Evolutionary conservation across 2,113 vertebrate genomes (phyloP), one percentile per base, ranked within the genome.

Genomic region (Melanocharis versteri): DNA sequence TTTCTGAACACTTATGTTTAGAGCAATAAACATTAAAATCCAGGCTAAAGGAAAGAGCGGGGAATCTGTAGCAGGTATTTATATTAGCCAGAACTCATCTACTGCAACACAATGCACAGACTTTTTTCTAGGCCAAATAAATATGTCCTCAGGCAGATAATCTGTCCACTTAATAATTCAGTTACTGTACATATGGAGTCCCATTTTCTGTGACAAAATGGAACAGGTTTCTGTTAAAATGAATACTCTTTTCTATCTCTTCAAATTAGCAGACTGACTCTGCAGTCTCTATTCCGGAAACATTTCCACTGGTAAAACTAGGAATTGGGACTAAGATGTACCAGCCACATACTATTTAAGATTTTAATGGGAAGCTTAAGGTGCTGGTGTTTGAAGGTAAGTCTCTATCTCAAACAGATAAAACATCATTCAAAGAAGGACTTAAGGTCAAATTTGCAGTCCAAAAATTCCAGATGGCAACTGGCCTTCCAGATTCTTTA

Each of bases 101-200:
- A 66, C 85, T 90, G 60, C 33, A 90, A 39, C 71, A 81, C 42
- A 93, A 94, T 58, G 76, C 86, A 89, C 94, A 92, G 76, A 70
- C 65, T 95, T 94, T 96, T 97, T 96, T 92, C 93, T 96, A 90
- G 90, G 93, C 88, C 93, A 94, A 94, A 97, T 95, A 95, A 95
- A 89, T 94, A 90, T 44, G 60, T 89, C 95, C 91, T 94, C 71
- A 78, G 83, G 96, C 96, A 95, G 75, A 96, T 96, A 96, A 97
- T 97, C 96, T 97, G 96, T 86, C 83, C 24, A 73, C 68, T 96
- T 96, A 97, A 97, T 96, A 96, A 97, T 97, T 97, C 83, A 97
- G 94, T 95, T 96, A 95, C 94, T 95, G 94, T 97, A 97, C 96
- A 97, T 97, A 97, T 95, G 96, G 96, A 97, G 95, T 83, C 88